Conservation (phyloP, 2,888 invertebrate genomes). For the Epinotia brunnichana region DNA sequence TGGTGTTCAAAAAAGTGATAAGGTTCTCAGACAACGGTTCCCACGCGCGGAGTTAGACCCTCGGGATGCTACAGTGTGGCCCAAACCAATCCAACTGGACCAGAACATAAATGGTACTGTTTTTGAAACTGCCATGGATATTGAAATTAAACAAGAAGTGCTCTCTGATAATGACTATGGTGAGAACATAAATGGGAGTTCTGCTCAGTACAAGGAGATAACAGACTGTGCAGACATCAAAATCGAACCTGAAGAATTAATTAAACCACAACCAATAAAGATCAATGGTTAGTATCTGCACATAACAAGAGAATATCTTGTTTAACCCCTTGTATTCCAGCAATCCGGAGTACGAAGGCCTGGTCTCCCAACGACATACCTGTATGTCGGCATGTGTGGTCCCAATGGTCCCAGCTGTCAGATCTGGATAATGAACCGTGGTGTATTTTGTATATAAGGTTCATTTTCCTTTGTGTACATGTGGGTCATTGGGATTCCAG, state of each 20-base stretch:
- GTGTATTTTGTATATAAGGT: no score
- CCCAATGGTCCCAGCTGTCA: no score
- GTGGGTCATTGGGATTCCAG: no score
- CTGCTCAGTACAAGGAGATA: constrained; percentile 29
- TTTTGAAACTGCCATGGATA: constrained; percentile 52
- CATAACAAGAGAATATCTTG: neutral
- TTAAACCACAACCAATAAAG: constrained; percentile 53
- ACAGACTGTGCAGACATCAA: constrained; percentile 65
- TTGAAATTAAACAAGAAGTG: constrained; percentile 73
- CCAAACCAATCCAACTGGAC: constrained; percentile 71
- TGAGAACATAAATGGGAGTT: constrained; percentile 47
- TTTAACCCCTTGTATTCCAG: no score
- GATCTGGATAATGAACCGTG: no score
- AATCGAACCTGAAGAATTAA: constrained; percentile 71
- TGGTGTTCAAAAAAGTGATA: constrained; percentile 59
- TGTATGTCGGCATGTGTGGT: no score
- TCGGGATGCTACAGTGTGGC: constrained; percentile 59
- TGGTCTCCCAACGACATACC: no score
- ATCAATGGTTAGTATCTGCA: constrained; percentile 53
- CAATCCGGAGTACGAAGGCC: no score
- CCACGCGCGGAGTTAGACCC: constrained; percentile 22
- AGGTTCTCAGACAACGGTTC: constrained; percentile 54
- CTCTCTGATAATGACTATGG: constrained; percentile 67
- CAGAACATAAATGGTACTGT: constrained; percentile 57
- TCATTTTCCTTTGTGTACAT: no score